A percentile compares a stretch with the other conserved stretches of the same genome.
These are phyloP conservation scores for Mobula hypostoma DNA, from an alignment of 2,113 vertebrate genomes.

Conservation along the genomic window DNA sequence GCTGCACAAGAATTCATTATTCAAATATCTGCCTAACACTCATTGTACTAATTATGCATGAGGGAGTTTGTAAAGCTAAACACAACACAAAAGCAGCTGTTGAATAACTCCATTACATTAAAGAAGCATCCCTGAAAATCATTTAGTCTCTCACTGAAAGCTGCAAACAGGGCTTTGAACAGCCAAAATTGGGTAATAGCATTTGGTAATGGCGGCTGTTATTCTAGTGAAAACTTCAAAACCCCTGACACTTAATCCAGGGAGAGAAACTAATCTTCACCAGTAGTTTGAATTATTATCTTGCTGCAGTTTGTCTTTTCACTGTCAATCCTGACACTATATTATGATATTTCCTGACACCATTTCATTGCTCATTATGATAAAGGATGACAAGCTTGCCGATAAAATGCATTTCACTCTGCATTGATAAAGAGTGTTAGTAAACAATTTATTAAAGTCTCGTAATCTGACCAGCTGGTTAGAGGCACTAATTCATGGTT, in stretches of 20 bases:
- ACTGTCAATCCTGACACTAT: not conserved
- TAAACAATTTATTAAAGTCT: constrained; percentile 22
- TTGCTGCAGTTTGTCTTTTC: not conserved
- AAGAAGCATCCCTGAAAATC: not conserved
- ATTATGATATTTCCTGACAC: constrained; percentile 2
- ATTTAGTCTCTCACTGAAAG: not conserved
- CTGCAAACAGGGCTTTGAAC: not conserved
- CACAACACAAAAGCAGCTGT: constrained; percentile 10
- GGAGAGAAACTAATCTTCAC: constrained; percentile 22
- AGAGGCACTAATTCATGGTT: not conserved
- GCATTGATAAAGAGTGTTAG: not conserved
- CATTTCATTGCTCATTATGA: constrained; percentile 21
- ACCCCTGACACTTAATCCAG: not conserved
- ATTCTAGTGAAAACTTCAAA: constrained; percentile 24
- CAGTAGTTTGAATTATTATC: not conserved
- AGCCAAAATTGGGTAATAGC: not conserved
- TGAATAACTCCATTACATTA: constrained; percentile 16
- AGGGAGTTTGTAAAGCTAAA: constrained; percentile 23
- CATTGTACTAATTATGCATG: constrained; percentile 5
- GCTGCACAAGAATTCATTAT: not conserved
- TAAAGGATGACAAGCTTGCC: not conserved
- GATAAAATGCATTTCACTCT: not conserved
- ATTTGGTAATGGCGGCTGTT: not conserved
- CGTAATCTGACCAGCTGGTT: not conserved
- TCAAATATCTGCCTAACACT: not conserved